Percentiles rank a stretch among this genome's conserved stretches.
Conservation (phyloP, 2,888 invertebrate species). For the Meiosimyza platycephala region DNA sequence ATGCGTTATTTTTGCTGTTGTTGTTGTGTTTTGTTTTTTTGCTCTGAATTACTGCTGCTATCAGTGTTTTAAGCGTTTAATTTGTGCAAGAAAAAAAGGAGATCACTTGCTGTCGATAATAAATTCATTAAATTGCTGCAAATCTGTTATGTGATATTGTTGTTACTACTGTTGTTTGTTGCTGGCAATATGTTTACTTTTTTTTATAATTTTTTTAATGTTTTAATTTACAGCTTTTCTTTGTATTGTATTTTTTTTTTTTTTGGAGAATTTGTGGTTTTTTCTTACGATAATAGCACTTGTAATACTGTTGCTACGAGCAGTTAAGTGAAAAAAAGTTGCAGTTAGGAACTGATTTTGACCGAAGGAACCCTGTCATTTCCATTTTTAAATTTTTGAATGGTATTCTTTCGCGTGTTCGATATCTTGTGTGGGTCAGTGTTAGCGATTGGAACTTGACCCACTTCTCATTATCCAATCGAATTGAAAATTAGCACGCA, state of each 20-base stretch:
- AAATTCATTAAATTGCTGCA: constrained; percentile 29
- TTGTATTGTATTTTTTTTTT: background rate
- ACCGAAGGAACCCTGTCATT: no score
- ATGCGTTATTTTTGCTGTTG: constrained; percentile 11
- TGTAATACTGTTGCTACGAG: no score
- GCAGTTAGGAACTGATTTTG: no score
- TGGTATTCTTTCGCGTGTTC: no score
- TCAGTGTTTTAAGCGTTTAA: constrained; percentile 16
- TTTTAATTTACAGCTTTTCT: constrained; percentile 36
- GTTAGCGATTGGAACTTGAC: no score
- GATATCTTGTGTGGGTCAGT: no score
- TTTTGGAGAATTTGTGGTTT: background rate
- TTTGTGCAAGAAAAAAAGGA: constrained; percentile 16
- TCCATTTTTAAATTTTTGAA: no score
- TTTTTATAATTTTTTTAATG: constrained; percentile 3
- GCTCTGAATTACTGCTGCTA: constrained; percentile 8
- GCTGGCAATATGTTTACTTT: background rate
- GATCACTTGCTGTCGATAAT: constrained; percentile 31
- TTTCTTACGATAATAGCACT: background rate
- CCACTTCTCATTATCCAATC: no score
- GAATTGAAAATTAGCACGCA: no score
- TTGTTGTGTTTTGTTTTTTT: constrained; percentile 14
- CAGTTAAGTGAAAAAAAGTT: no score
- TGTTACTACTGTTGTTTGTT: constrained; percentile 7
- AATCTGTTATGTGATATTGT: constrained; percentile 27